These are phyloP conservation scores for Volucella inflata DNA, from an alignment of 2,888 invertebrate species.

Conservation along the genomic window DNA sequence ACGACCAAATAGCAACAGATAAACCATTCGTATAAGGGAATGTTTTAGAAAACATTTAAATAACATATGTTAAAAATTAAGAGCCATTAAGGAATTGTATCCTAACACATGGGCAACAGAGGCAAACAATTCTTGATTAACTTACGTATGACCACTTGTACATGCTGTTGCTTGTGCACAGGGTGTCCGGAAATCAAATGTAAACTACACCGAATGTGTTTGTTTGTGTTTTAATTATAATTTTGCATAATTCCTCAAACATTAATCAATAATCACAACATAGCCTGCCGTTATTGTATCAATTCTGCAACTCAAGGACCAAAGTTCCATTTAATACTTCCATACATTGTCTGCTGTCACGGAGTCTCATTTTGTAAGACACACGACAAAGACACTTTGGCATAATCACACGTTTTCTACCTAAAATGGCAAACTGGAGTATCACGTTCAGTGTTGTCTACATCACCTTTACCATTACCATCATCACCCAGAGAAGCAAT, in stretches of 20 bases:
- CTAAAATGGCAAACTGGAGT: slow-evolving; percentile 52
- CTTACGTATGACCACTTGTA: too few species aligned
- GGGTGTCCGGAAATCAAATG: background rate
- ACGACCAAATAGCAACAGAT: too few species aligned
- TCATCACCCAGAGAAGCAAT: slow-evolving; percentile 46
- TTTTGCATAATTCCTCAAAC: slow-evolving; percentile 43
- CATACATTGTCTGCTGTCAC: slow-evolving; percentile 12
- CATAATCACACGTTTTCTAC: slow-evolving; percentile 49
- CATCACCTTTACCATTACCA: slow-evolving; percentile 6
- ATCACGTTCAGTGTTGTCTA: slow-evolving; percentile 50
- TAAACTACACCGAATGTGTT: slow-evolving; percentile 7
- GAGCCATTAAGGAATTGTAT: too few species aligned
- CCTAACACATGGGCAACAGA: too few species aligned
- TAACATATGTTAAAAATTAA: too few species aligned
- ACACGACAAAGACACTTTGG: slow-evolving; percentile 12
- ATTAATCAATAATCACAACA: slow-evolving; percentile 57
- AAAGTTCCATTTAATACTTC: slow-evolving; percentile 26
- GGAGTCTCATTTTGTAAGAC: slow-evolving; percentile 32
- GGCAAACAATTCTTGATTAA: too few species aligned
- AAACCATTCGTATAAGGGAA: too few species aligned
- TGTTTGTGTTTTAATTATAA: slow-evolving; percentile 33
- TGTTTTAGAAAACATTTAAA: too few species aligned
- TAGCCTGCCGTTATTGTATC: slow-evolving; percentile 34
- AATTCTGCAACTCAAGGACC: slow-evolving; percentile 38
- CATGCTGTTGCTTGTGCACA: too few species aligned